Evolutionary conservation across 2,888 invertebrate genomes (phyloP), one percentile per base, ranked within the genome.

Genomic region (Merodon equestris): DNA sequence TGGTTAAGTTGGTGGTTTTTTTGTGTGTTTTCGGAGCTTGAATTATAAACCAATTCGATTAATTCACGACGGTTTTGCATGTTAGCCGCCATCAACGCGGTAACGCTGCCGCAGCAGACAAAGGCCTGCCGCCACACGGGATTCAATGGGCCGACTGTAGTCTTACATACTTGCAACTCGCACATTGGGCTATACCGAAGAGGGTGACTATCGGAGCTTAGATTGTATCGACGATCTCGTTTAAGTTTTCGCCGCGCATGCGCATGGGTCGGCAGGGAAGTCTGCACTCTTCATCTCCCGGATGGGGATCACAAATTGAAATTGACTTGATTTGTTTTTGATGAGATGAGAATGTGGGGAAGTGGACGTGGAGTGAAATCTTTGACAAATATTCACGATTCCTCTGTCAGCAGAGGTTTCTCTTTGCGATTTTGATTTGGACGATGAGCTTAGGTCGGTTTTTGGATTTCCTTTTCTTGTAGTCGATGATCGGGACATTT

Each of bases 21-120:
- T 48, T 44, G 27, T 51, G 42, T 60, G 40, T 42, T 27, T 60
- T 63, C 58, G 10, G 68, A 79, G 68, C 60, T 68, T 79, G 74
- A 79, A 79, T 79, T 79, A 79, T 79, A 79, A 79, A 64, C 79
- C 68, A 70, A 74, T 74, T 79, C 79, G 58, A 74, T 79, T 70
- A 79, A 79, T 79, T 74, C 79, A 79, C 64, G 74, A 79, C 64
- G 68, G 74, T 70, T 77, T 74, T 74, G 79, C 79, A 79, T 74
- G 79, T 74, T 53, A 74, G 63, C 73, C 77, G 56, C 51, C 63
- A 64, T 64, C 66, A 38, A 38, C 54, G 54, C 34, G 18, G 3
- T 12, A 27, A 27, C 34, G 47, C 48, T 15, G 47, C 50, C 53
- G 13, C 27, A 58, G 57, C 47, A 48, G 56, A 64, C 68, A 73